phyloP scores from a whole-genome alignment of 2,113 vertebrate genomes.

The Rhinichthys klamathensis region DNA sequence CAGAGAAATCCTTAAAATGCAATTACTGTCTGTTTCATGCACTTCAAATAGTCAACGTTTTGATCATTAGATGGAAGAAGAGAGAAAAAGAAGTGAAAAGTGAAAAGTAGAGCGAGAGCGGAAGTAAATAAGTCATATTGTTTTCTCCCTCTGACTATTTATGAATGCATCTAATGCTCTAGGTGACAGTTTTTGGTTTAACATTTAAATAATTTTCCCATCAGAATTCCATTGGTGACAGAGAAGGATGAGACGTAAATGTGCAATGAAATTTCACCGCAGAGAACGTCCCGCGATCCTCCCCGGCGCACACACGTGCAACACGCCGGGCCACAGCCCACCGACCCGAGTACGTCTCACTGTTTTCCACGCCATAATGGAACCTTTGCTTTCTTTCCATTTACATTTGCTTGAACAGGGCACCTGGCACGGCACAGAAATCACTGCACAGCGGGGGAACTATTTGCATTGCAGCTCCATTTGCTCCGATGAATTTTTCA shows the following conservation, averaged over 20 bases:
- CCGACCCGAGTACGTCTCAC: neutral
- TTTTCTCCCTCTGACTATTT: slow-evolving; percentile 29
- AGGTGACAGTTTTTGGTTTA: slow-evolving; percentile 41
- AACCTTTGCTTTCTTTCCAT: slow-evolving; percentile 43
- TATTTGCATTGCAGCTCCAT: slow-evolving; percentile 42
- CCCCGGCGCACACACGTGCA: neutral
- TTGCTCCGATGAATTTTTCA: slow-evolving; percentile 34
- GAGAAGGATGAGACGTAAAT: slow-evolving; percentile 37
- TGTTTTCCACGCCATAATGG: slow-evolving; percentile 13
- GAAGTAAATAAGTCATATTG: slow-evolving; percentile 10
- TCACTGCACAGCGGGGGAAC: slow-evolving; percentile 7
- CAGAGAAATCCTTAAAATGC: neutral
- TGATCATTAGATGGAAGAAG: neutral
- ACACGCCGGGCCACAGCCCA: neutral
- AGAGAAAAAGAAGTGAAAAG: neutral
- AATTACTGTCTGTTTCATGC: neutral
- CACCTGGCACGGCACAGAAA: slow-evolving; percentile 17
- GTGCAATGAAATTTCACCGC: slow-evolving; percentile 9
- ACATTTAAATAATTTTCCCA: slow-evolving; percentile 45
- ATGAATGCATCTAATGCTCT: slow-evolving; percentile 29
- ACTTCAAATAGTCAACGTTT: neutral
- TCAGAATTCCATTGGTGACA: slow-evolving; percentile 24
- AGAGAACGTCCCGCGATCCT: slow-evolving; percentile 4
- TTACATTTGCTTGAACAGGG: slow-evolving; percentile 47
- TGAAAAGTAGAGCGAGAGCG: slow-evolving; percentile 3